Evolutionary conservation across 2,797 vertebrate genomes (phyloP).

Genomic region (Parauchenoglanis ngamensis): DNA sequence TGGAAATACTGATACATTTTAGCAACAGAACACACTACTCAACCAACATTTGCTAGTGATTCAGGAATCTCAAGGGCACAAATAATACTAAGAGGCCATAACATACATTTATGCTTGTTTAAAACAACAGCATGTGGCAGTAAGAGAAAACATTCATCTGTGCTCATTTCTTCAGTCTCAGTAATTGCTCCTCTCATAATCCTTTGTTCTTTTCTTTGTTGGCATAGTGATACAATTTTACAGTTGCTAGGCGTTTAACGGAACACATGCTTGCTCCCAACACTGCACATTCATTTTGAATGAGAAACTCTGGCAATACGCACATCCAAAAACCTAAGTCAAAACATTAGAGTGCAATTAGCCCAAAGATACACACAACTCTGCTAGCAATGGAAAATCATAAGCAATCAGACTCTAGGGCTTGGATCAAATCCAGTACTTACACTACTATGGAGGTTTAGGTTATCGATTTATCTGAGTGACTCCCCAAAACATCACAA

Average conservation of each 20-base stretch:
- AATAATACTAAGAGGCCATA: conserved; percentile 25
- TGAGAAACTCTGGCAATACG: conserved; percentile 35
- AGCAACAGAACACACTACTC: neutral
- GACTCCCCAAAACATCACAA: neutral
- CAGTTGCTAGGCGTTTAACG: conserved; percentile 67
- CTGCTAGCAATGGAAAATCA: conserved; percentile 47
- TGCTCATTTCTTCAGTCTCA: conserved; percentile 63
- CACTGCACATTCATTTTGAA: conserved; percentile 54
- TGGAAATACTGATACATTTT: neutral
- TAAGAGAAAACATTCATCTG: conserved; percentile 59
- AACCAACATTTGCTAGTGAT: neutral
- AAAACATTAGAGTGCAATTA: conserved; percentile 55
- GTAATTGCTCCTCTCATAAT: conserved; percentile 66
- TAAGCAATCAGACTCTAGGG: conserved; percentile 25
- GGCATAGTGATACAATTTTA: conserved; percentile 68
- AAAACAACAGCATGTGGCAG: conserved; percentile 49
- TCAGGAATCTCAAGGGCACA: neutral
- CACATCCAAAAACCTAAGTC: conserved; percentile 41
- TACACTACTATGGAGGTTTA: conserved; percentile 18
- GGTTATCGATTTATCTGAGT: neutral
- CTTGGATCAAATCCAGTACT: conserved; percentile 29
- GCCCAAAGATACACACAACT: conserved; percentile 43
- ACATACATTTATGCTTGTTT: conserved; percentile 53
- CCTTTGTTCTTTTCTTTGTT: conserved; percentile 66
- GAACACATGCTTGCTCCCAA: conserved; percentile 47